Evolutionary conservation across 2,888 invertebrate species (phyloP), one percentile per base, ranked within the genome.

Genomic region (Arctia plantaginis): DNA sequence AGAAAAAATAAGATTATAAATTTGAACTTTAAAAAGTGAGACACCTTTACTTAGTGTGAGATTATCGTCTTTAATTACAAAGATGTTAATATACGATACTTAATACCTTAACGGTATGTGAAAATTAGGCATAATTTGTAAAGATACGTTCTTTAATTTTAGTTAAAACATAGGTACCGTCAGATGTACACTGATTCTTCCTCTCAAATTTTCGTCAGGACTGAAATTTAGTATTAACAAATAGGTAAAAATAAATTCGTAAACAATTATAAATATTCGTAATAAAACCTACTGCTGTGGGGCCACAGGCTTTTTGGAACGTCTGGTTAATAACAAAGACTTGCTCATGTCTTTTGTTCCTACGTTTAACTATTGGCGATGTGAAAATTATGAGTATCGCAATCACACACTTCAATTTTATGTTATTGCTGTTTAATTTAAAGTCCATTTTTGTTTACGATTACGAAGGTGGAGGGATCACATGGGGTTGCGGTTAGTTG

Each of bases 311-410:
- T 80, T 87, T 86, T 86, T 79, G 79, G 86, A 85, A 88, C 90
- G 87, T 93, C 92, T 80, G 93, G 93, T 93, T 91, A 82, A 82
- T 87, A 82, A 87, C 86, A 88, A 87, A 88, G 82, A 73, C 67
- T 79, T 80, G 80, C 86, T 79, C 81, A 82, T 86, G 85, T 81
- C 86, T 83, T 91, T 93, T 93, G 92, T 91, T 91, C 85, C 88
- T 88, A 81, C 76, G 77, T 82, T 82, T 83, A 85, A 80, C 84
- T 84, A 85, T 88, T 81, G 82, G 86, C 81, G 87, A 79, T 77
- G 86, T 87, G 88, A 87, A 82, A 90, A 87, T 85, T 85, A 80
- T 80, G 77, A 80, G 74, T 62, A 67, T 47, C 76, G 27, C 10
- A 4, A 0, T 0, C 66, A 13, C 66, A 77, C 78, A 76, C 23